Conservation (phyloP, 2,113 vertebrate species). For the Centropus bengalensis region DNA sequence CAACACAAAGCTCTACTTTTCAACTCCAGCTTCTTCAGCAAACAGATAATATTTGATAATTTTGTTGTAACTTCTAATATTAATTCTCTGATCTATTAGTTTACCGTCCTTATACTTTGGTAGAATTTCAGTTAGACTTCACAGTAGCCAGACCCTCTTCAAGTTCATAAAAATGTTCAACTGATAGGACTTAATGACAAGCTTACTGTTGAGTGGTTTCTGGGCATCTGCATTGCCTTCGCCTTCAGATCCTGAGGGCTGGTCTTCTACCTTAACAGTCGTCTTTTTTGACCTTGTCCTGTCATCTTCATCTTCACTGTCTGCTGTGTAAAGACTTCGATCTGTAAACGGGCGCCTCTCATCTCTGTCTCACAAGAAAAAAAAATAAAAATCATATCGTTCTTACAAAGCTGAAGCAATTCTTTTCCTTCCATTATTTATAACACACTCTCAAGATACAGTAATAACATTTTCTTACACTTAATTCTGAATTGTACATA, state of each 20-base stretch:
- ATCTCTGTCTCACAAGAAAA: conserved; percentile 71
- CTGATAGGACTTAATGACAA: neutral
- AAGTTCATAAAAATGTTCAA: neutral
- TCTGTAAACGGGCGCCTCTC: conserved; percentile 76
- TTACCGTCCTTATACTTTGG: neutral
- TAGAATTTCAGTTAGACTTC: neutral
- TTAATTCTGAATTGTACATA: neutral
- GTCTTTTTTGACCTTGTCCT: conserved; percentile 66
- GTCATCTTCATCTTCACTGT: conserved; percentile 82
- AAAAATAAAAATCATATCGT: neutral
- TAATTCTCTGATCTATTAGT: neutral
- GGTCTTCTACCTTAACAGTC: conserved; percentile 75
- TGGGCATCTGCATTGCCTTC: conserved; percentile 70
- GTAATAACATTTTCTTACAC: neutral
- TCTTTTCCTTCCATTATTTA: neutral
- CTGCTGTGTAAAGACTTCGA: conserved; percentile 76
- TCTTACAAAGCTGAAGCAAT: neutral
- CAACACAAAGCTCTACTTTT: neutral
- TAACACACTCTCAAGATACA: neutral
- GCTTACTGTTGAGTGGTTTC: conserved; percentile 81
- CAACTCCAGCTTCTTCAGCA: neutral
- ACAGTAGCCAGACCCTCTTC: neutral
- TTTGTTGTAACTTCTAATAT: neutral
- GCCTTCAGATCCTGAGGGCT: conserved; percentile 72
- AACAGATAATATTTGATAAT: neutral